A percentile compares a stretch with the other conserved stretches of the same genome.
Evolutionary conservation across 2,888 invertebrate genomes (phyloP).

Genomic region (Latrodectus hesperus): DNA sequence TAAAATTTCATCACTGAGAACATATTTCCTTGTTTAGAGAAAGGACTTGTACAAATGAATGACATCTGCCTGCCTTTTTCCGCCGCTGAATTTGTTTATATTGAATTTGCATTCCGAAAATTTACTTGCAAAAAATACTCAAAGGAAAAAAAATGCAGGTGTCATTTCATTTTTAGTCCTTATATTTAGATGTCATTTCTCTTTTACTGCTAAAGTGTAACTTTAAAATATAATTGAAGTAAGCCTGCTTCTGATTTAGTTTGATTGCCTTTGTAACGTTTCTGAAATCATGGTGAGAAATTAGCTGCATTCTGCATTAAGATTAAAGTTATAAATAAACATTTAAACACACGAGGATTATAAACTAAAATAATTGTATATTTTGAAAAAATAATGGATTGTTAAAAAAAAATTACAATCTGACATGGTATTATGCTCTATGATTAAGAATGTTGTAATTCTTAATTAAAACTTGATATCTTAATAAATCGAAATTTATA

Average conservation of each 20-base stretch:
- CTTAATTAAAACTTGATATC: too few species aligned
- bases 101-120: too few species aligned
- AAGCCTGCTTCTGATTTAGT: not conserved
- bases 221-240: not conserved
- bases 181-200: not conserved
- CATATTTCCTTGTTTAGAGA: constrained; percentile 20
- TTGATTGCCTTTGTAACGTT: not conserved
- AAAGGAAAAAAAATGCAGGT: not conserved
- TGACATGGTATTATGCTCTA: too few species aligned
- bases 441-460: too few species aligned
- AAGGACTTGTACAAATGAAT: not conserved
- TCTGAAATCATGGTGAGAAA: not conserved
- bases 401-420: too few species aligned
- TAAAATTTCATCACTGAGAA: constrained; percentile 31
- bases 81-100: too few species aligned
- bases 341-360: too few species aligned
- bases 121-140: too few species aligned
- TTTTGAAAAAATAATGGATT: too few species aligned
- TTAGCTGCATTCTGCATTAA: not conserved
- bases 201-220: not conserved
- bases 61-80: not conserved
- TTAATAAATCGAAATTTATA: too few species aligned
- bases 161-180: not conserved
- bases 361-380: too few species aligned
- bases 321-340: too few species aligned